Conservation (phyloP, 2,797 vertebrate genomes). For the Cyprinodon diabolis region DNA sequence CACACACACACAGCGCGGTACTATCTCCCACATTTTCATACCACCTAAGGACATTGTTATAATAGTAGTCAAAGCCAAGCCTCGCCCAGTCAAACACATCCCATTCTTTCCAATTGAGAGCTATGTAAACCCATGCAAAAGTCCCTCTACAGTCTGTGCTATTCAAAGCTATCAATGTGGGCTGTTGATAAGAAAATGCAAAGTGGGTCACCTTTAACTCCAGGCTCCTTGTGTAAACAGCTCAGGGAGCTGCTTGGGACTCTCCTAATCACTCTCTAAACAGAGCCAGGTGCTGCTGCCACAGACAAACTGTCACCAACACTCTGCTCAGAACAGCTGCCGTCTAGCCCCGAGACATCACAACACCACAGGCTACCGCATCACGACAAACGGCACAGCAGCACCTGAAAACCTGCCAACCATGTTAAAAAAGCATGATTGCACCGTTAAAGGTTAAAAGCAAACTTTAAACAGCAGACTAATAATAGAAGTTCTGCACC, state of each 20-base stretch:
- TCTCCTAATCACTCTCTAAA: slow-evolving; percentile 83
- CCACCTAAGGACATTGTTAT: slow-evolving; percentile 71
- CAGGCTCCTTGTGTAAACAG: slow-evolving; percentile 79
- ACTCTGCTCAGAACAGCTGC: slow-evolving; percentile 78
- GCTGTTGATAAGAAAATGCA: slow-evolving; percentile 82
- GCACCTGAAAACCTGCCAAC: slow-evolving; percentile 71
- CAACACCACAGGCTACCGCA: slow-evolving; percentile 68
- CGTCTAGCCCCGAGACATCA: slow-evolving; percentile 70
- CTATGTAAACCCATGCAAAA: slow-evolving; percentile 84
- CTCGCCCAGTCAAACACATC: slow-evolving; percentile 72
- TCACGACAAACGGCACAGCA: slow-evolving; percentile 64
- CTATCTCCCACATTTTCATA: slow-evolving; percentile 59
- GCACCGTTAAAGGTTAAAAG: slow-evolving; percentile 16
- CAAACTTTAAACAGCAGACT: slow-evolving; percentile 40
- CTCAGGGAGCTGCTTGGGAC: slow-evolving; percentile 76
- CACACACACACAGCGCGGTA: slow-evolving; percentile 39
- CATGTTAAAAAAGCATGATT: slow-evolving; percentile 16
- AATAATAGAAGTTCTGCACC: slow-evolving; percentile 28
- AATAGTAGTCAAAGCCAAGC: slow-evolving; percentile 71
- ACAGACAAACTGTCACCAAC: slow-evolving; percentile 81
- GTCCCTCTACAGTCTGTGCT: slow-evolving; percentile 68
- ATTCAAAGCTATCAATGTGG: slow-evolving; percentile 76
- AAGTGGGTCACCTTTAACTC: slow-evolving; percentile 81
- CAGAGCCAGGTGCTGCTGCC: slow-evolving; percentile 81
- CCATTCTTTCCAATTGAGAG: slow-evolving; percentile 62